Evolutionary conservation across 2,797 vertebrate genomes (phyloP), one percentile per base, ranked within the genome.

Genomic region (Tapirus indicus): DNA sequence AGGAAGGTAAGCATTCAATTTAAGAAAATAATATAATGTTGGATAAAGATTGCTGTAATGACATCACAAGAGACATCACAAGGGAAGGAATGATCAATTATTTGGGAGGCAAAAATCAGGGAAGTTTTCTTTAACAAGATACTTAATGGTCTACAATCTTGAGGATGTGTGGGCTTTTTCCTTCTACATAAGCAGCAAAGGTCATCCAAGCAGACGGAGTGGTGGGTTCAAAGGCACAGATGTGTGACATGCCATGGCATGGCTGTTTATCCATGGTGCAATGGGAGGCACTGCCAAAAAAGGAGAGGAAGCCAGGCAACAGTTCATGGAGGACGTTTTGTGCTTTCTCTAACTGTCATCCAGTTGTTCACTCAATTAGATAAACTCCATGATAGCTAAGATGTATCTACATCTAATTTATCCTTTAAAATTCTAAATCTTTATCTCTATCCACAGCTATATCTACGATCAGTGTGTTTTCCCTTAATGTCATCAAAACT

Each of bases 21-120:
- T 78, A 91, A 20, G 18, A 94, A 94, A 86, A 74, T 64, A 78
- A 94, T 47, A 60, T 87, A 71, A 87, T 47, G 44, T 52, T 68
- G 23, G 10, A 3, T 49, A 71, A 83, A 17, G 71, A 32, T 32
- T 92, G 13, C 41, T 93, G 20, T 12, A 91, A 58, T 35, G 9
- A 85, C 88, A 38, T 38, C 38, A 38, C 38, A 38, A 52, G n/a
- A 90, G 18, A 25, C n/a, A 10, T 93, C 54, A 64, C 21, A 64
- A 75, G 14, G 32, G 32, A 77, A 94, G 27, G n/a, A 88, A 72
- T 32, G 6, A 84, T 89, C 16, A 49, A 4, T 72, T 69, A 32
- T 25, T 56, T n/a, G 32, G 16, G 29, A 32, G 68, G 5, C 47
- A 11, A 41, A 56, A 49, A 17, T 68, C 47, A 87, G 29, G 38